Base-by-base conservation (phyloP, 2,888 invertebrate species). In the Mimas tiliae region DNA sequence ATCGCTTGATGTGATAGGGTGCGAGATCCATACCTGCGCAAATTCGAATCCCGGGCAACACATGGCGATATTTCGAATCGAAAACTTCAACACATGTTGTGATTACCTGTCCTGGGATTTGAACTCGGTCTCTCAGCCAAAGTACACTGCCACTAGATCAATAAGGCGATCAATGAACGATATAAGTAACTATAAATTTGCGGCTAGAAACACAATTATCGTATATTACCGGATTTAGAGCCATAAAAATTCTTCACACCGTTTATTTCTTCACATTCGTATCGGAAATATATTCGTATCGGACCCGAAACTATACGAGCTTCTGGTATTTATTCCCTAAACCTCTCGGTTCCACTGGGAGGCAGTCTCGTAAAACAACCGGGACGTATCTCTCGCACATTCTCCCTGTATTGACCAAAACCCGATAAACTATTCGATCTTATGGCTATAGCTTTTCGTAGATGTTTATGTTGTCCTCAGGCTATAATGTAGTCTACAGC, bases 311-410 rank as follows among this genome's bases (percentile, higher is more conserved):
- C 50, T 27, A 27, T 64, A 45, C 42, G 50, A 67, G 55, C 63
- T 63, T 27, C 42, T 52, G 64, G 38, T 72, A 70, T 72, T 74
- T 70, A 74, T 73, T 76, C 69, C 75, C 75, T 52, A 67, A 70
- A 73, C 74, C 65, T 45, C 64, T 53, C 48, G 19, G 55, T 33
- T 48, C 64, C 63, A 62, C 71, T 45, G n/a, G 68, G 68, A 69
- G 69, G 66, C 67, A 69, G 69, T n/a, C n/a, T n/a, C 81, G 75
- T 78, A 78, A 82, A 82, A 82, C 75, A 81, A 82, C 81, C 72
- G 76, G 74, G 66, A 69, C 72, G 77, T 75, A 74, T 79, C 76
- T 74, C 65, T 27, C 4, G 27, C 67, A 66, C 71, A 73, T 68
- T 73, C 66, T 70, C 68, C 48, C 66, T 68, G 69, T 74, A 75